phyloP scores from a whole-genome alignment of 2,888 invertebrate genomes.

The Ennomos fuscantarius region DNA sequence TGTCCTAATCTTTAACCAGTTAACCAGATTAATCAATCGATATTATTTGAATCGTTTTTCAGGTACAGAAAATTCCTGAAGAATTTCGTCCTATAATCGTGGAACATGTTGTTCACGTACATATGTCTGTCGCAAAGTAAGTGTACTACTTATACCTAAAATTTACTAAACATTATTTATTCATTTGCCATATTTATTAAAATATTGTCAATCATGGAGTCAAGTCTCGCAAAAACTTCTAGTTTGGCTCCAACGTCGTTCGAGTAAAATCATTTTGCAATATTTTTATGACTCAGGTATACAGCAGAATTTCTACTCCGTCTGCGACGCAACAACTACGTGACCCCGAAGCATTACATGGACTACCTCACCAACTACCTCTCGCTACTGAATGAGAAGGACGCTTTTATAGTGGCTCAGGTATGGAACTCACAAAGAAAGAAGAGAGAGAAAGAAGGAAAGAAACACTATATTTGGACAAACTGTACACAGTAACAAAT shows the following conservation, averaged over 20 bases:
- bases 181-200: too few relatives aligned
- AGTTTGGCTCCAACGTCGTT: too few relatives aligned
- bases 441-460: too few relatives aligned
- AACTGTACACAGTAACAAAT: too few relatives aligned
- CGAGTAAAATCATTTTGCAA: too few relatives aligned
- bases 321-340: conserved; percentile 92
- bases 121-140: conserved; percentile 87
- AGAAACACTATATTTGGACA: too few relatives aligned
- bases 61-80: conserved; percentile 89
- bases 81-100: conserved; percentile 89
- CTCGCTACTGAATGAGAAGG: conserved; percentile 90
- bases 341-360: conserved; percentile 96
- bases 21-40: too few relatives aligned
- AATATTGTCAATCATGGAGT: too few relatives aligned
- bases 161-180: too few relatives aligned
- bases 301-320: conserved; percentile 89
- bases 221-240: too few relatives aligned
- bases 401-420: conserved; percentile 84
- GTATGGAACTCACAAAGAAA: conserved; percentile 48
- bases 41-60: conserved; percentile 16
- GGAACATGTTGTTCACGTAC: conserved; percentile 94
- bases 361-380: conserved; percentile 94
- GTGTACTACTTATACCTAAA: not conserved
- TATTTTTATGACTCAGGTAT: conserved; percentile 65
- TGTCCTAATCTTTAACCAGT: too few relatives aligned